Evolutionary conservation across 2,797 vertebrate genomes (phyloP), one percentile per base, ranked within the genome.

Genomic region (Gymnocypris eckloni): DNA sequence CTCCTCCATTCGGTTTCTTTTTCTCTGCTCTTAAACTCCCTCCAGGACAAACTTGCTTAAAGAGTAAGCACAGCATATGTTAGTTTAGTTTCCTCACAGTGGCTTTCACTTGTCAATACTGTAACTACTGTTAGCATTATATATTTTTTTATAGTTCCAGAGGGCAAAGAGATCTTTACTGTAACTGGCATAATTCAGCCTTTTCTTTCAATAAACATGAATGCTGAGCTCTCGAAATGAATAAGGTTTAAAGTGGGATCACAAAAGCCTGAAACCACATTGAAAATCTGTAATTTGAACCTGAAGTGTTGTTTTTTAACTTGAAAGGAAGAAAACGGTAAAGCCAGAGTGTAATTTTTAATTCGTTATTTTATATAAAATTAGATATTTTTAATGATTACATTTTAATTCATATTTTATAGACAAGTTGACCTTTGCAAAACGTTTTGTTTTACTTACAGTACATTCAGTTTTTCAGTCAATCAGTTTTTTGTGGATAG

Each of bases 1-100:
- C 28, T 89, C 84, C 92, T 85, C 88, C 91, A 92, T 93, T 91
- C 75, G 28, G 59, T 69, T 84, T 54, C 81, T 89, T 77, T 33
- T 82, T 78, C 28, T 64, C 45, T 48, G 18, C 76, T 80, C 66
- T 6, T 86, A 85, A 86, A 76, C 56, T 84, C 22, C 73, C 87
- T 84, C 64, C 56, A 81, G 87, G 86, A 89, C 76, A 43, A 70
- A 82, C 50, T 64, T 59, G 76, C 25, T 88, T 85, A 86, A 86
- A 89, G 82, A 88, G 82, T 83, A 84, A 83, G 88, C 83, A 86
- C 73, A 70, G 48, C 72, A 48, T 56, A 77, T 88, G 86, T 86
- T 72, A 87, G 83, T 67, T 87, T 70, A 56, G 61, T 69, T 75
- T 71, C 82, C 83, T 86, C 41, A 67, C 52, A 70, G 72, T 73